phyloP scores from a whole-genome alignment of 2,888 invertebrate species.

The Heliconius aoede region DNA sequence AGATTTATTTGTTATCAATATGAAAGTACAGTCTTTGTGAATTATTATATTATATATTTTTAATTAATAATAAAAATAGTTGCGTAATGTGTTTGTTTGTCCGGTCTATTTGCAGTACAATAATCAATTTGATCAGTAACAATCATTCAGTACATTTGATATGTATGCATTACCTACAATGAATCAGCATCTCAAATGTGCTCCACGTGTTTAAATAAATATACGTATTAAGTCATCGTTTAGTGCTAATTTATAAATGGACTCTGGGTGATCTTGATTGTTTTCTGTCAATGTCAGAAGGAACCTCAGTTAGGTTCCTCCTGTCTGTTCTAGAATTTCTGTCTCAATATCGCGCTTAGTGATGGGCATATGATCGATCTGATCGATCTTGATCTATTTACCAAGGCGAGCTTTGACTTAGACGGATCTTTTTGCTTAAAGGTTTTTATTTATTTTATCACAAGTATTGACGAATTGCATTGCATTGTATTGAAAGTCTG shows the following conservation, averaged over 20 bases:
- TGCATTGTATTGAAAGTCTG: too few relatives aligned
- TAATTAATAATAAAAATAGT: slow-evolving; percentile 12
- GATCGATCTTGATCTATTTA: background rate
- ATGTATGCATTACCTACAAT: slow-evolving; percentile 10
- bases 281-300: background rate
- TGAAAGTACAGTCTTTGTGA: background rate
- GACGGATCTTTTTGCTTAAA: too few relatives aligned
- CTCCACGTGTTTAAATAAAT: slow-evolving; percentile 20
- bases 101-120: slow-evolving; percentile 33
- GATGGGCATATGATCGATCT: background rate
- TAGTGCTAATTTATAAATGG: background rate
- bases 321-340: too few relatives aligned
- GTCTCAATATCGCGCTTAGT: background rate
- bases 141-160: slow-evolving; percentile 38
- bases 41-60: slow-evolving; percentile 3
- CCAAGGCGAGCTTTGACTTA: too few relatives aligned
- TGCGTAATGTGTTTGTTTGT: slow-evolving; percentile 27
- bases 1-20: background rate
- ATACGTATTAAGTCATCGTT: background rate
- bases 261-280: background rate
- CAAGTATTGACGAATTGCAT: too few relatives aligned
- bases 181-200: slow-evolving; percentile 11
- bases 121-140: slow-evolving; percentile 40
- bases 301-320: too few relatives aligned
- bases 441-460: too few relatives aligned